These are phyloP conservation scores for Prostheceraeus crozeri DNA, from an alignment of 2,888 invertebrate genomes.

Conservation along the genomic window DNA sequence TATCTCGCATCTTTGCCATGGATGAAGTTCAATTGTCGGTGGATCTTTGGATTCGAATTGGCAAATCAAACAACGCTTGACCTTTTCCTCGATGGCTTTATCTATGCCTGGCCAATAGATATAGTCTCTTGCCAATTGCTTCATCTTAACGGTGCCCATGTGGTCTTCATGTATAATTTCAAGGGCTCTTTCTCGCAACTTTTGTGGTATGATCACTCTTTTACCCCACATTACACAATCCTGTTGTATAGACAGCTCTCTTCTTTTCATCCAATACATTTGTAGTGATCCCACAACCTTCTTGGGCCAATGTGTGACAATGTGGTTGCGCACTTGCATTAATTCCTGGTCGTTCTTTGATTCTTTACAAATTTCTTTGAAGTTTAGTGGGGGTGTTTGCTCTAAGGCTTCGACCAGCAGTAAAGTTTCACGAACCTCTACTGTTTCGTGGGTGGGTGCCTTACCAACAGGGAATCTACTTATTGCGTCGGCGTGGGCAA, in stretches of 20 bases:
- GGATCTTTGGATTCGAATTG: neutral
- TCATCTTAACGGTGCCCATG: constrained; percentile 16
- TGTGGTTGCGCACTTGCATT: no score
- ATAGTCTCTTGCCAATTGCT: constrained; percentile 21
- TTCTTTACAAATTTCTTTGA: no score
- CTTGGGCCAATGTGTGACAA: no score
- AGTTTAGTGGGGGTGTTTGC: no score
- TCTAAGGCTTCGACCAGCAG: no score
- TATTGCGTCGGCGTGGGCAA: constrained; percentile 3
- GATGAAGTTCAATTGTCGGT: constrained; percentile 16
- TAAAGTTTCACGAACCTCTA: no score
- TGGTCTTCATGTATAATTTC: constrained; percentile 26
- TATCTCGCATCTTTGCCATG: constrained; percentile 21
- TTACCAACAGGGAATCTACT: constrained; percentile 5
- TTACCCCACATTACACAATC: no score
- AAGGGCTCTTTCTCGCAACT: constrained; percentile 1
- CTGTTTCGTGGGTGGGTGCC: no score
- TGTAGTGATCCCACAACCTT: no score
- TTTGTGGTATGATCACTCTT: constrained; percentile 23
- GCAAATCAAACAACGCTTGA: neutral
- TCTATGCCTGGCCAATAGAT: constrained; percentile 28
- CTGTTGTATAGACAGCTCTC: no score
- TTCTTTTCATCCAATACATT: no score
- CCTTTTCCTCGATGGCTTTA: constrained; percentile 19
- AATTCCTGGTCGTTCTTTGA: no score